Conservation (phyloP, 2,888 invertebrate genomes). For the Cenopis cana region DNA sequence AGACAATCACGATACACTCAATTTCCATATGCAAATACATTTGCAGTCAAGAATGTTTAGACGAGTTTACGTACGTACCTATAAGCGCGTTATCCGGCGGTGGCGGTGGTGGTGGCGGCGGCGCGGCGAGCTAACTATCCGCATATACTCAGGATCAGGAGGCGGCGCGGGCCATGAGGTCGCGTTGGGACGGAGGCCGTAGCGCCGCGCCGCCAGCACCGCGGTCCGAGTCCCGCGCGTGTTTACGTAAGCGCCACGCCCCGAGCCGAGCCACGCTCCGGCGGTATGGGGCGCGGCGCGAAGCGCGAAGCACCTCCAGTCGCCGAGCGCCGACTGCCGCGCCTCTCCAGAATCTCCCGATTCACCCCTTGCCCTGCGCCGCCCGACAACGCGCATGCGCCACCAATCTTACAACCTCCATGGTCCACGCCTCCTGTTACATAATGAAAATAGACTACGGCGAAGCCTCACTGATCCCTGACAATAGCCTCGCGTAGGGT, state of each 20-base stretch:
- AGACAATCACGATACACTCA: background rate
- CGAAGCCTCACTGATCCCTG: slow-evolving; percentile 55
- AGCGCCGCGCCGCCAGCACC: slow-evolving; percentile 76
- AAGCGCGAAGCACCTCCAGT: slow-evolving; percentile 79
- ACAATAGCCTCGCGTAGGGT: slow-evolving; percentile 44
- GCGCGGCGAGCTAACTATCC: slow-evolving; percentile 69
- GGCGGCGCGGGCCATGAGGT: slow-evolving; percentile 80
- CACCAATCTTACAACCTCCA: slow-evolving; percentile 61
- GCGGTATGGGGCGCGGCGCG: slow-evolving; percentile 83
- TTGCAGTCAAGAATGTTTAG: slow-evolving; percentile 6
- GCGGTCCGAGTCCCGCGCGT: slow-evolving; percentile 72
- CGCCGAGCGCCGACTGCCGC: slow-evolving; percentile 83
- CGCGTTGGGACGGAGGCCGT: slow-evolving; percentile 79
- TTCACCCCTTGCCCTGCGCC: slow-evolving; percentile 60
- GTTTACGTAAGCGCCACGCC: slow-evolving; percentile 86
- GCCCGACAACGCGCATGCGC: slow-evolving; percentile 71
- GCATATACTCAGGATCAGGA: slow-evolving; percentile 72
- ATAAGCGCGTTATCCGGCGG: slow-evolving; percentile 77
- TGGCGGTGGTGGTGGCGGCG: slow-evolving; percentile 77
- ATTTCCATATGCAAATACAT: background rate
- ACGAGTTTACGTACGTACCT: slow-evolving; percentile 61
- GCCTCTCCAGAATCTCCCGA: slow-evolving; percentile 51
- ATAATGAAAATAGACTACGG: slow-evolving; percentile 70
- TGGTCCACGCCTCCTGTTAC: slow-evolving; percentile 73
- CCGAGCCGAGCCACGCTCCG: slow-evolving; percentile 84